A percentile compares a stretch with the other conserved stretches of the same genome.
phyloP scores from a whole-genome alignment of 2,888 invertebrate genomes.

The Lymantria monacha region DNA sequence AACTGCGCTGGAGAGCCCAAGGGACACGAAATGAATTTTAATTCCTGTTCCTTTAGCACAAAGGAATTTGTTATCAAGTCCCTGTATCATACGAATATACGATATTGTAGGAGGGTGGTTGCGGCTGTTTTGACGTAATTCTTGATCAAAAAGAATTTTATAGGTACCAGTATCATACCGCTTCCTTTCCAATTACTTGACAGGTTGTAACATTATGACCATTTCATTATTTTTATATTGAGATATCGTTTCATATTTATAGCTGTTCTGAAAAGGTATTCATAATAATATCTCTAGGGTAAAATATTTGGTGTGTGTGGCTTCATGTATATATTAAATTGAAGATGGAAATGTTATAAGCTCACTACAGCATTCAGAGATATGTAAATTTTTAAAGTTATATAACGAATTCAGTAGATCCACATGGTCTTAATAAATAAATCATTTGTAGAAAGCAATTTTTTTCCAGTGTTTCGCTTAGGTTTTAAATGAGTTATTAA shows the following conservation, averaged over 20 bases:
- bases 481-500: too few species aligned
- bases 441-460: too few species aligned
- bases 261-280: conserved; percentile 15
- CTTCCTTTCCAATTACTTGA: conserved; percentile 53
- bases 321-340: not conserved
- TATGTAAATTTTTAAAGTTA: too few species aligned
- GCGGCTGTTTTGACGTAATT: conserved; percentile 54
- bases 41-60: conserved; percentile 71
- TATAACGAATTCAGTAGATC: too few species aligned
- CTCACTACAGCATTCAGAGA: too few species aligned
- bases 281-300: conserved; percentile 6
- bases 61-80: conserved; percentile 75
- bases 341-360: too few species aligned
- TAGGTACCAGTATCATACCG: conserved; percentile 38
- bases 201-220: conserved; percentile 37
- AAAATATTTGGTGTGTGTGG: conserved; percentile 6
- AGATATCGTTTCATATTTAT: conserved; percentile 26
- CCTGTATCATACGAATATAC: conserved; percentile 56
- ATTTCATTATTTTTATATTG: conserved; percentile 30
- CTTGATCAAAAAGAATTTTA: conserved; percentile 55
- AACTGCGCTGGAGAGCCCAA: conserved; percentile 56
- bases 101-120: conserved; percentile 57
- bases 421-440: too few species aligned
- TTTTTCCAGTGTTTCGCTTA: too few species aligned
- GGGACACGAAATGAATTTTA: conserved; percentile 70